Evolutionary conservation across 1,140 invertebrate genomes (phyloP).

Genomic region (Dinoponera quadriceps): DNA sequence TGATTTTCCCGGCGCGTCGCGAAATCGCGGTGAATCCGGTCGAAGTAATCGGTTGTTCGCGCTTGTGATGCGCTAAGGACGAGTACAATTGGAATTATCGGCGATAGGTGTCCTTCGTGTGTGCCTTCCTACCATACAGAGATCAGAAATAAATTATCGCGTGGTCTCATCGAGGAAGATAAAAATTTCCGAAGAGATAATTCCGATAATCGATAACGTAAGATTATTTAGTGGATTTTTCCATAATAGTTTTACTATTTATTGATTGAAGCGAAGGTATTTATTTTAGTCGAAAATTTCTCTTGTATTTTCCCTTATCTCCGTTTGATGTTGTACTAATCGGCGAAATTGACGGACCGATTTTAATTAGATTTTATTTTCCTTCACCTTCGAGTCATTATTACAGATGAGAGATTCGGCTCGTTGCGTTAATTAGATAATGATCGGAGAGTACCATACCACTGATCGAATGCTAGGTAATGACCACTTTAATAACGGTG

Average conservation of each 20-base stretch:
- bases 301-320: too few relatives aligned
- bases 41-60: neutral
- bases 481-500: slow-evolving; percentile 42
- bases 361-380: slow-evolving; percentile 19
- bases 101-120: neutral
- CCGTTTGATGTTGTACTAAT: neutral
- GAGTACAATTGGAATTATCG: slow-evolving; percentile 39
- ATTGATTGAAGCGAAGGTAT: too few relatives aligned
- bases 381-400: neutral
- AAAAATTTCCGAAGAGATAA: too few relatives aligned
- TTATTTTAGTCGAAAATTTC: too few relatives aligned
- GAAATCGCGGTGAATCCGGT: neutral
- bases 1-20: slow-evolving; percentile 53
- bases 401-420: slow-evolving; percentile 5
- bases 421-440: slow-evolving; percentile 22
- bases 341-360: neutral
- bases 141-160: too few relatives aligned
- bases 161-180: too few relatives aligned
- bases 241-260: too few relatives aligned
- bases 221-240: too few relatives aligned
- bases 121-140: too few relatives aligned
- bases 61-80: neutral
- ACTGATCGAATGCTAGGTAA: slow-evolving; percentile 30
- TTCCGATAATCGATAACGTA: too few relatives aligned
- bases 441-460: slow-evolving; percentile 36